Evolutionary conservation across 2,888 invertebrate species (phyloP), one percentile per base, ranked within the genome.

Genomic region (Boloria selene): DNA sequence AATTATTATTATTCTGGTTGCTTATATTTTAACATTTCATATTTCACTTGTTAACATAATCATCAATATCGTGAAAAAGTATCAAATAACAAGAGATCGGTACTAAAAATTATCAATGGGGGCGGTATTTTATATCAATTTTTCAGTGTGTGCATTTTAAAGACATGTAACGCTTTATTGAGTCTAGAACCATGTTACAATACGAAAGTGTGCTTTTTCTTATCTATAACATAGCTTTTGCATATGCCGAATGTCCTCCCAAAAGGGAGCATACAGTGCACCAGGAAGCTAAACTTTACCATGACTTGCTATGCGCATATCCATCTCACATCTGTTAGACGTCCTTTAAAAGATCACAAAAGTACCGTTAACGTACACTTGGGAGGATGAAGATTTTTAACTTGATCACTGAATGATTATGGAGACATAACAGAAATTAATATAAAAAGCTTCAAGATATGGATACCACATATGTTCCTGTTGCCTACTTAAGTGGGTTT

Each of bases 381-480:
- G 93, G 88, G 83, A 82, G 55, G 97, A 97, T 78, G 94, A 95
- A 72, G 94, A 95, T 80, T 87, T 97, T 87, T 97, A 17, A 90
- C 83, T 17, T 97, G 97, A 97, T 93, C 93, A 58, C 95, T 95
- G 0, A 83, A 86, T 3, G 93, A 95, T 6, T 96, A 95, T 78
- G 94, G 94, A 13, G 93, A 93, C 61, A 92, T 97, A 22, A 85
- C 90, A 4, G 92, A 92, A 66, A 86, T 95, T 18, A 93, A 95
- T 74, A 83, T 96, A n/a, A 93, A 94, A n/a, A 95, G 95, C 73
- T 90, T 93, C 63, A 92, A 94, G 67, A 92, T 97, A 61, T 97
- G 97, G 97, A 90, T 94, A 13, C 97, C 97, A 0, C 95, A 95
- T 75, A 88, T 97, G 77, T 94, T 96, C 0, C 83, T 96, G 16